These are phyloP conservation scores for Drosophila yakuba DNA, from an alignment of 1,140 invertebrate genomes.

Conservation along the genomic window DNA sequence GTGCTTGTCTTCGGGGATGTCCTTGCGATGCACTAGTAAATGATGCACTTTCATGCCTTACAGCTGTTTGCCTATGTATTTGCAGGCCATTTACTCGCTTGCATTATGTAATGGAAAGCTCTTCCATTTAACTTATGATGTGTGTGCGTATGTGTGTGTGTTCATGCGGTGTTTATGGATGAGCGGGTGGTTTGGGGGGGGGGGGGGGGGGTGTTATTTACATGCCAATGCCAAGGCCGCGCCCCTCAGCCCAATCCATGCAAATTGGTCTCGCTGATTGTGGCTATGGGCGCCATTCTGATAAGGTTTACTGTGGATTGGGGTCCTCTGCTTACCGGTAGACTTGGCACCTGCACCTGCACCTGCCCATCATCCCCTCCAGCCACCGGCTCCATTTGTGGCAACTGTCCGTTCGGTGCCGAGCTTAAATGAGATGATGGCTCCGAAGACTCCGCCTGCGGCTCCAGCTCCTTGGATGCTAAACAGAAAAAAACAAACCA, in stretches of 20 bases:
- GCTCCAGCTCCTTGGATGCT: slow-evolving; percentile 23
- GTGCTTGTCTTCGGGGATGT: slow-evolving; percentile 32
- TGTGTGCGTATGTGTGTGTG: slow-evolving; percentile 27
- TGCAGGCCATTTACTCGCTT: slow-evolving; percentile 30
- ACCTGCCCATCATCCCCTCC: background rate
- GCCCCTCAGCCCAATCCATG: slow-evolving; percentile 60
- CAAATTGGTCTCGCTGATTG: slow-evolving; percentile 75
- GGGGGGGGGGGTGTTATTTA: slow-evolving; percentile 37
- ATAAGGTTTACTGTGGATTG: slow-evolving; percentile 42
- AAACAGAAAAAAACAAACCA: background rate
- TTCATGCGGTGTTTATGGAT: background rate
- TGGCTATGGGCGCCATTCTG: slow-evolving; percentile 75
- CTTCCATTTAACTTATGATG: slow-evolving; percentile 19
- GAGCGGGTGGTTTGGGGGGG: background rate
- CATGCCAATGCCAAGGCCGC: slow-evolving; percentile 31
- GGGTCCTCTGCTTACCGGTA: slow-evolving; percentile 75
- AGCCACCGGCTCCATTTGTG: slow-evolving; percentile 1
- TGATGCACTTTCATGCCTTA: slow-evolving; percentile 46
- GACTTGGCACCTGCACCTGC: slow-evolving; percentile 18
- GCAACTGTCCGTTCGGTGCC: slow-evolving; percentile 39
- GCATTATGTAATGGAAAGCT: slow-evolving; percentile 58
- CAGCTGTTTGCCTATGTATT: slow-evolving; percentile 33
- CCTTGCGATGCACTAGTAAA: slow-evolving; percentile 28
- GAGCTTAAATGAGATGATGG: slow-evolving; percentile 6
- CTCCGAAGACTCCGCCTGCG: slow-evolving; percentile 15